Conservation (phyloP, 2,113 vertebrate genomes). For the Pelecanoides urinatrix region DNA sequence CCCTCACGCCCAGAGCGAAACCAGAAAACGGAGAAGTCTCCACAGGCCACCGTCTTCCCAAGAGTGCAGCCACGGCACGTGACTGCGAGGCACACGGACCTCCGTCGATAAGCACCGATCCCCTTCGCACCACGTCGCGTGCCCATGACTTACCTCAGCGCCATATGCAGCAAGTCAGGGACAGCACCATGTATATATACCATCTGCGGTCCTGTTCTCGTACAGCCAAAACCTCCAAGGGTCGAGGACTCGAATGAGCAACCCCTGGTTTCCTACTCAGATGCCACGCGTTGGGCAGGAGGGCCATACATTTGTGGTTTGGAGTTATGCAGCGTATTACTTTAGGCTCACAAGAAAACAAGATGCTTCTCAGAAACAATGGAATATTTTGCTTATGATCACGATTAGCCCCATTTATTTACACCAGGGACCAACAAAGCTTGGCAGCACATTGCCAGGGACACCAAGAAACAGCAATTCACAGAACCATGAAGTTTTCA, state of each 20-base stretch:
- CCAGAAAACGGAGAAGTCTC: background rate
- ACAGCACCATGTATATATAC: background rate
- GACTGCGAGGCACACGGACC: background rate
- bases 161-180: background rate
- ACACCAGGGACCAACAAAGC: background rate
- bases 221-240: background rate
- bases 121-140: rapidly evolving
- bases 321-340: background rate
- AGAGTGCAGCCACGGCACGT: rapidly evolving
- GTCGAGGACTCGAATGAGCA: background rate
- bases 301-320: background rate
- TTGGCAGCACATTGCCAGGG: background rate
- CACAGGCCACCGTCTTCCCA: rapidly evolving
- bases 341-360: background rate
- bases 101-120: background rate
- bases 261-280: background rate
- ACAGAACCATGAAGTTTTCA: background rate
- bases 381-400: background rate
- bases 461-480: background rate
- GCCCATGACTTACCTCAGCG: rapidly evolving
- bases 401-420: background rate
- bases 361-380: background rate
- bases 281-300: background rate
- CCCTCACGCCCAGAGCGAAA: rapidly evolving
- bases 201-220: rapidly evolving